Evolutionary conservation across 2,888 invertebrate genomes (phyloP).

Genomic region (Nomada ferruginata): DNA sequence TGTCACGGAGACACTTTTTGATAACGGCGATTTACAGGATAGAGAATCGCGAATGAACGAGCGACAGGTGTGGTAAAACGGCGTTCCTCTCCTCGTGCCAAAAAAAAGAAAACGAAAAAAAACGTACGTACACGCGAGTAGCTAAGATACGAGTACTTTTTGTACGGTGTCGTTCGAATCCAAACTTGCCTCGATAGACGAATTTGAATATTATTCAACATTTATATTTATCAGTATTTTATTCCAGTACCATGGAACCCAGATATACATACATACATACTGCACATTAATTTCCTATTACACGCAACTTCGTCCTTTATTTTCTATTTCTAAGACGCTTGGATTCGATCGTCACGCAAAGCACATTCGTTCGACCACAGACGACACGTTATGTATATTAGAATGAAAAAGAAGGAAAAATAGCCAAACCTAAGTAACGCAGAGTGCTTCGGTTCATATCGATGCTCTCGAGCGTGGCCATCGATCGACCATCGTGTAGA

Average conservation of each 20-base stretch:
- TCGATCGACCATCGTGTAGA: conserved; percentile 28
- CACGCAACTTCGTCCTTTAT: background rate
- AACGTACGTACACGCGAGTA: conserved; percentile 49
- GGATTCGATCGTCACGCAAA: conserved; percentile 59
- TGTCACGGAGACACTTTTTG: conserved; percentile 55
- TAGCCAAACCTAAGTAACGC: conserved; percentile 28
- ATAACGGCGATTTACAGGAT: conserved; percentile 57
- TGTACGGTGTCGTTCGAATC: conserved; percentile 65
- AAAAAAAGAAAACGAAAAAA: conserved; percentile 29
- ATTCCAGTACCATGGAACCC: background rate
- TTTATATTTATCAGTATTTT: background rate
- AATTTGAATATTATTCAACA: too few species aligned
- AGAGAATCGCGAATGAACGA: conserved; percentile 49
- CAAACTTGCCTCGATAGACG: conserved; percentile 28
- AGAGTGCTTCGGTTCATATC: conserved; percentile 22
- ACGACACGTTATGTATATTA: conserved; percentile 60
- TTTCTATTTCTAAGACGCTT: conserved; percentile 30
- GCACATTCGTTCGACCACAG: conserved; percentile 54
- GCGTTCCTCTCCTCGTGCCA: conserved; percentile 76
- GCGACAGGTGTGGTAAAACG: conserved; percentile 62
- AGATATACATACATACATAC: too few species aligned
- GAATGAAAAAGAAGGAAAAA: conserved; percentile 42
- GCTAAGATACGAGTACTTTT: conserved; percentile 64
- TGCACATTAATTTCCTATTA: background rate
- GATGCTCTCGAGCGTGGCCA: conserved; percentile 2